Evolutionary conservation across 2,797 vertebrate genomes (phyloP).

Genomic region (Sebastes kiyomatsui): DNA sequence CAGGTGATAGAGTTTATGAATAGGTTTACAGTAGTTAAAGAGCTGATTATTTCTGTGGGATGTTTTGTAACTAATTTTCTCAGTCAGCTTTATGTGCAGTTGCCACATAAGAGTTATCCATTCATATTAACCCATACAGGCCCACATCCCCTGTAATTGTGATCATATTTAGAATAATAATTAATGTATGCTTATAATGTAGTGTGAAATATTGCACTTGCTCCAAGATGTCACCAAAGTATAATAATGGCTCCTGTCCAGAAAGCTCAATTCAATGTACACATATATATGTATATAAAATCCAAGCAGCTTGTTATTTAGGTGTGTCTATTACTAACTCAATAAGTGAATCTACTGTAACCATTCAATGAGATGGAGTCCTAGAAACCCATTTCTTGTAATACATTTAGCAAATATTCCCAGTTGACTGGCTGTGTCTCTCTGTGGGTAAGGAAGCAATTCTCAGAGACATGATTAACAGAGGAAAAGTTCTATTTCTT

Average conservation of each 20-base stretch:
- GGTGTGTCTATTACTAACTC: neutral
- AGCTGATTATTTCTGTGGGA: neutral
- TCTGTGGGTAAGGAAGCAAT: conserved; percentile 27
- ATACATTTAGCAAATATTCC: conserved; percentile 69
- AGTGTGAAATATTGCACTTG: neutral
- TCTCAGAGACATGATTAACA: conserved; percentile 29
- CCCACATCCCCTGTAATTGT: neutral
- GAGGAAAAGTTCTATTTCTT: neutral
- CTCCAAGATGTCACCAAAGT: neutral
- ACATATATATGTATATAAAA: neutral
- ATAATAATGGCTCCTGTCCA: neutral
- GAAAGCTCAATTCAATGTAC: neutral
- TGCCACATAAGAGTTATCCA: neutral
- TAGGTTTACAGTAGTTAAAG: neutral
- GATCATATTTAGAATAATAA: neutral
- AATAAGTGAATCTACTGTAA: conserved; percentile 20
- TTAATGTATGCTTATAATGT: neutral
- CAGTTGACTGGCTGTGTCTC: conserved; percentile 38
- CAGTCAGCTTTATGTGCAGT: neutral
- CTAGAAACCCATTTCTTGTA: conserved; percentile 72
- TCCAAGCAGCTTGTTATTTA: neutral
- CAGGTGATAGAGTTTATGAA: conserved; percentile 47
- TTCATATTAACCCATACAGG: neutral
- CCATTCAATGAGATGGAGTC: conserved; percentile 55
- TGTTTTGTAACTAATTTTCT: neutral